Evolutionary conservation across 2,888 invertebrate genomes (phyloP), one percentile per base, ranked within the genome.

Genomic region (Palloptera scutellata): DNA sequence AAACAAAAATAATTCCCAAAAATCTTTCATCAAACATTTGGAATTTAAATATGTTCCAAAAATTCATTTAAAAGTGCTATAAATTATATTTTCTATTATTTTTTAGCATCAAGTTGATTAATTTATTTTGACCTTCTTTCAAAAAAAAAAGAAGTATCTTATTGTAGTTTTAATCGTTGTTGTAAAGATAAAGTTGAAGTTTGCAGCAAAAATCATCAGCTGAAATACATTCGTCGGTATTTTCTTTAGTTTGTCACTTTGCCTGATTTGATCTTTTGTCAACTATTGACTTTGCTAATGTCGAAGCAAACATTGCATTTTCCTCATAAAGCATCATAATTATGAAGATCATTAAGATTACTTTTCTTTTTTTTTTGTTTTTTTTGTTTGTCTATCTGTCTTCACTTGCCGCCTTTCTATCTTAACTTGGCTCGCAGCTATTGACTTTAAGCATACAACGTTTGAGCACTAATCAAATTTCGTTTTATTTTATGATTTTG

Each of bases 261-360:
- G 0, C 8, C 12, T 55, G 20, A 45, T 48, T 53, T n/a, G n/a
- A n/a, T 45, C n/a, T 41, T 12, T 17, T 30, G 48, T 2, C 9
- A 30, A 30, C 9, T 63, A 43, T 63, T 55, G 63, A 63, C 63
- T 17, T 48, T 55, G 55, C 43, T 63, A 63, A 63, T 63, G 63
- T 45, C 43, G 54, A 20, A 55, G 45, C 30, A 63, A 63, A 63
- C 54, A 63, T 63, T 55, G 30, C 63, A 55, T 45, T 42, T 63
- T 63, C 42, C 54, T 55, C 63, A 45, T 40, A 13, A 55, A 55
- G 40, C 63, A 30, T 30, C 19, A n/a, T 19, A 53, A 12, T 20
- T 54, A 20, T 42, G 41, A 15, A 41, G 20, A 61, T 58, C 19
- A 11, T 15, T 10, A 15, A 1, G 15, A 8, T 15, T 11, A 8